Evolutionary conservation across 2,113 vertebrate genomes (phyloP).

Genomic region (Lagopus muta): DNA sequence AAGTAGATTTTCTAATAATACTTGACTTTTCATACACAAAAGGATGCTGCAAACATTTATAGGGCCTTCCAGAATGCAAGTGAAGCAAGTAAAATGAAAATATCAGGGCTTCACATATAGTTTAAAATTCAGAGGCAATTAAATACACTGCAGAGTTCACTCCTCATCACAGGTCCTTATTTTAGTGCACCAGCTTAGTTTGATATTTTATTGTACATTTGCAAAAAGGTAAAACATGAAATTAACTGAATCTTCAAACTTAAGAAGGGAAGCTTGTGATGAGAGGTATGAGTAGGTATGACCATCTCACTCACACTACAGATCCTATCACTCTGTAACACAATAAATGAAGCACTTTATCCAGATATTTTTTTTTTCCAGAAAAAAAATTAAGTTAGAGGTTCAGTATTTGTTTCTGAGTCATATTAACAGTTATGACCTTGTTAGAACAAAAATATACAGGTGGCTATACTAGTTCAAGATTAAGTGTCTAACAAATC

Average conservation of each 20-base stretch:
- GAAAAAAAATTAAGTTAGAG: not conserved
- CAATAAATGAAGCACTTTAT: not conserved
- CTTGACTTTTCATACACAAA: not conserved
- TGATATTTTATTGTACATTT: not conserved
- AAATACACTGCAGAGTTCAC: not conserved
- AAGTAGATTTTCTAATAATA: conserved; percentile 29
- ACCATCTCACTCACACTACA: not conserved
- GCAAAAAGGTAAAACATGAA: not conserved
- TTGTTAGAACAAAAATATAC: not conserved
- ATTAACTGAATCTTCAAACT: not conserved
- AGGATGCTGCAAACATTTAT: not conserved
- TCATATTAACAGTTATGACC: not conserved
- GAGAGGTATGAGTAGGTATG: not conserved
- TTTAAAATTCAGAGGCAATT: not conserved
- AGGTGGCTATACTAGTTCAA: not conserved
- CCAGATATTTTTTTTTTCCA: not conserved
- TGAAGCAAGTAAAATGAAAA: not conserved
- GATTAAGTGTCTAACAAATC: not conserved
- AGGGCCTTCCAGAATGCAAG: not conserved
- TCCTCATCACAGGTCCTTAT: not conserved
- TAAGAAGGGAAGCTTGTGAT: not conserved
- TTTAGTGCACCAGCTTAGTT: not conserved
- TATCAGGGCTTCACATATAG: not conserved
- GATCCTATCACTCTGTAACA: not conserved
- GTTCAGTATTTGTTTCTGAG: not conserved